A percentile compares a stretch with the other conserved stretches of the same genome.
These are phyloP conservation scores for Aythya baeri DNA, from an alignment of 2,113 vertebrate genomes.

Conservation along the genomic window DNA sequence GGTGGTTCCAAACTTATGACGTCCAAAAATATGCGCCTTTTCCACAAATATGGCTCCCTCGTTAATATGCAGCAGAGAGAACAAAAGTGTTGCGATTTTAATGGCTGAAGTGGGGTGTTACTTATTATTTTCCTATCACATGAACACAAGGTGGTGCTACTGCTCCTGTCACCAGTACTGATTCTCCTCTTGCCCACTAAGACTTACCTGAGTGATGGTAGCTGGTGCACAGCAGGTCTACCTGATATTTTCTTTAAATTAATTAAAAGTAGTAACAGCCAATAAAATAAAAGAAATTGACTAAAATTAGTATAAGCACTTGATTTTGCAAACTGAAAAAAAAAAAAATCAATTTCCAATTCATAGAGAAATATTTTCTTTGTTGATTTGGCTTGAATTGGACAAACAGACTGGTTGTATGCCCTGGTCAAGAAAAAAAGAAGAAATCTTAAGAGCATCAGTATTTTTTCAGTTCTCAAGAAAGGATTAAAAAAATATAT, in stretches of 20 bases:
- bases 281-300: accelerated
- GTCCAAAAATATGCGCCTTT: background rate
- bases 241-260: background rate
- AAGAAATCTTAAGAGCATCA: background rate
- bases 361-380: background rate
- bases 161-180: conserved; percentile 44
- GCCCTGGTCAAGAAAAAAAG: background rate
- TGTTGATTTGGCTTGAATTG: background rate
- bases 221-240: background rate
- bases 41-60: background rate
- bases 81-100: background rate
- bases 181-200: background rate
- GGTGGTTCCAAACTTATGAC: background rate
- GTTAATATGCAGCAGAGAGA: accelerated
- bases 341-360: background rate
- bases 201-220: background rate
- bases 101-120: background rate
- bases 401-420: background rate
- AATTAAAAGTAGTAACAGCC: background rate
- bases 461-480: background rate
- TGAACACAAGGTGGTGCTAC: conserved; percentile 69
- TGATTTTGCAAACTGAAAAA: background rate
- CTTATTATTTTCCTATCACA: background rate
- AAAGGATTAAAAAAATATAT: background rate
- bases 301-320: background rate